Evolutionary conservation across 2,888 invertebrate species (phyloP).

Genomic region (Melikaiella ostensackeni): DNA sequence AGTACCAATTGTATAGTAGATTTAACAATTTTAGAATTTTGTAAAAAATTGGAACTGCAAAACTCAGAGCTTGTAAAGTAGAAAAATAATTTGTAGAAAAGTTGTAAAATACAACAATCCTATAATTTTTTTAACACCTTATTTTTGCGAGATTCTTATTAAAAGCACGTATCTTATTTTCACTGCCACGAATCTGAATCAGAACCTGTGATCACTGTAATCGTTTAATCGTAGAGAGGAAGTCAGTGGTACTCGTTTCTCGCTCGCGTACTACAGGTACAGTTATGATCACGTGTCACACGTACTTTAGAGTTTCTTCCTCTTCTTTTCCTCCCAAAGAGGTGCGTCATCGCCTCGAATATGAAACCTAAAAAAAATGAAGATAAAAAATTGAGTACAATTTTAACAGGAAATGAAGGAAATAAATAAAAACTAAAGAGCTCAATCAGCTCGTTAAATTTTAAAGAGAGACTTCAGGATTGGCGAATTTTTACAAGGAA

Average conservation of each 20-base stretch:
- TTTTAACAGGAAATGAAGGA: not conserved
- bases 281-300: constrained; percentile 22
- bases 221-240: constrained; percentile 13
- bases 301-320: constrained; percentile 24
- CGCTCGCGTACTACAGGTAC: constrained; percentile 10
- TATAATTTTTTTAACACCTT: not conserved
- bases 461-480: not conserved
- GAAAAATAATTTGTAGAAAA: not conserved
- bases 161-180: not conserved
- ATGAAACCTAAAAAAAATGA: constrained; percentile 59
- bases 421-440: not conserved
- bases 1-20: too few species aligned
- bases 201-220: constrained; percentile 9
- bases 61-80: not conserved
- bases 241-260: constrained; percentile 14
- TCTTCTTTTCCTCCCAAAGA: not conserved
- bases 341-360: constrained; percentile 60
- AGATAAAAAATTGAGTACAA: constrained; percentile 43
- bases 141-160: not conserved
- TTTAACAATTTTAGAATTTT: too few species aligned
- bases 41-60: too few species aligned
- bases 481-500: not conserved
- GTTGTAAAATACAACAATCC: not conserved
- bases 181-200: not conserved
- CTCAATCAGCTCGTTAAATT: not conserved